phyloP scores from a whole-genome alignment of 2,888 invertebrate species.

The Rhogogaster chlorosoma region DNA sequence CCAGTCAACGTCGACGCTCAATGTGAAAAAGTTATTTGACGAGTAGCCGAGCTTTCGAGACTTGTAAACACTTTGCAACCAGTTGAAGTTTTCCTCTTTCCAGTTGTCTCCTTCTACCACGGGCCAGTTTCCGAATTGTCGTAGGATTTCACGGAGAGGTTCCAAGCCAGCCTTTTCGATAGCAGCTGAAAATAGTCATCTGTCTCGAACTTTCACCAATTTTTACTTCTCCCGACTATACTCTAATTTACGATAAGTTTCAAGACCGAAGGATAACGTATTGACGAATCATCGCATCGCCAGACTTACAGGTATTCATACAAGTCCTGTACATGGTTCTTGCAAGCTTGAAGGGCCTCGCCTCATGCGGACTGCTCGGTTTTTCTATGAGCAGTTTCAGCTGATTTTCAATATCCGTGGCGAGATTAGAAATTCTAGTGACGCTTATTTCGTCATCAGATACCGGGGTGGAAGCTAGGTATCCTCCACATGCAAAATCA shows the following conservation, averaged over 20 bases:
- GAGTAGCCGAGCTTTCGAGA: slow-evolving; percentile 91
- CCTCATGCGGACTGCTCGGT: slow-evolving; percentile 80
- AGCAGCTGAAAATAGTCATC: slow-evolving; percentile 79
- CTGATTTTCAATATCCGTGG: slow-evolving; percentile 88
- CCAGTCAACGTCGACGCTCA: slow-evolving; percentile 92
- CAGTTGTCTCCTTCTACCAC: slow-evolving; percentile 89
- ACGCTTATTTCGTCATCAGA: slow-evolving; percentile 91
- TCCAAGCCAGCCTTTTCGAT: slow-evolving; percentile 89
- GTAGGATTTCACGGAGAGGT: slow-evolving; percentile 86
- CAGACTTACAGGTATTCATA: slow-evolving; percentile 91
- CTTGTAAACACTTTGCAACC: slow-evolving; percentile 91
- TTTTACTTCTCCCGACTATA: not conserved
- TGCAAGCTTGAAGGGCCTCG: slow-evolving; percentile 86
- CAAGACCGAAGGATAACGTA: not conserved
- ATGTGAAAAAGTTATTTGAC: slow-evolving; percentile 93
- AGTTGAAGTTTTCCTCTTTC: slow-evolving; percentile 86
- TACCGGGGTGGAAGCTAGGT: slow-evolving; percentile 85
- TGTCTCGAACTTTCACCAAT: not conserved
- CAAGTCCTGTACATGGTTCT: slow-evolving; percentile 92
- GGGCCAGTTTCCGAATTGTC: slow-evolving; percentile 95
- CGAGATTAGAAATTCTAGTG: slow-evolving; percentile 87
- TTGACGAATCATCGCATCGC: slow-evolving; percentile 11
- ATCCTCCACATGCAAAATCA: slow-evolving; percentile 88
- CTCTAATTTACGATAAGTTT: not conserved
- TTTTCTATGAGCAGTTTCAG: slow-evolving; percentile 86